Percentiles rank a stretch among this genome's conserved stretches.
phyloP scores from a whole-genome alignment of 2,888 invertebrate genomes.

The Athrips mouffetella region DNA sequence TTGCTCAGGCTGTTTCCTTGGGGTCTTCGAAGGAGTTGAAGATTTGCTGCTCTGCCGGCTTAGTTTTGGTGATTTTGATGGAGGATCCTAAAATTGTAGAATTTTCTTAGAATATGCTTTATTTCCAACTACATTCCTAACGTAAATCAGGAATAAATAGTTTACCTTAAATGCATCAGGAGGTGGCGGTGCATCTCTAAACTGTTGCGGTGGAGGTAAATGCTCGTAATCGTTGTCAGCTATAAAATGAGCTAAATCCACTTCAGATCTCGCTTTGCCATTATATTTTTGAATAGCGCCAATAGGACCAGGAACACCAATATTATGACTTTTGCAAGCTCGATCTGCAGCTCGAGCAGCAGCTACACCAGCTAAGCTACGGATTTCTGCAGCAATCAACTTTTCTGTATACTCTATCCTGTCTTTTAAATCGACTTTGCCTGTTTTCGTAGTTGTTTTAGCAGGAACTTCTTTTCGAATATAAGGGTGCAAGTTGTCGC shows the following conservation, averaged over 20 bases:
- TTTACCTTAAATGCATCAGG: conserved; percentile 83
- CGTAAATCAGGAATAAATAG: background rate
- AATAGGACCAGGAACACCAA: conserved; percentile 41
- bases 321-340: conserved; percentile 55
- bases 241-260: conserved; percentile 75
- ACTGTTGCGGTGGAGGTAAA: conserved; percentile 90
- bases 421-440: conserved; percentile 58
- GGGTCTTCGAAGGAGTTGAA: conserved; percentile 66
- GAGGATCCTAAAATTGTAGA: conserved; percentile 70
- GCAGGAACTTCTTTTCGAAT: conserved; percentile 69
- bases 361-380: conserved; percentile 36
- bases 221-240: conserved; percentile 83
- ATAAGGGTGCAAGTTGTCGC: conserved; percentile 72
- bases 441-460: conserved; percentile 43
- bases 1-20: conserved; percentile 49
- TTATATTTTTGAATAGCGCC: conserved; percentile 54
- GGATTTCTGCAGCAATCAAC: conserved; percentile 69
- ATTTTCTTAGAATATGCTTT: background rate
- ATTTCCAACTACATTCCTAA: background rate
- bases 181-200: conserved; percentile 88
- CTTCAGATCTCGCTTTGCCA: conserved; percentile 79
- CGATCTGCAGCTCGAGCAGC: conserved; percentile 48
- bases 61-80: conserved; percentile 62
- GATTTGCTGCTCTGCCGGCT: conserved; percentile 69
- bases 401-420: conserved; percentile 73